Evolutionary conservation across 1,140 invertebrate species (phyloP).

Genomic region (Leptopilina clavipes): DNA sequence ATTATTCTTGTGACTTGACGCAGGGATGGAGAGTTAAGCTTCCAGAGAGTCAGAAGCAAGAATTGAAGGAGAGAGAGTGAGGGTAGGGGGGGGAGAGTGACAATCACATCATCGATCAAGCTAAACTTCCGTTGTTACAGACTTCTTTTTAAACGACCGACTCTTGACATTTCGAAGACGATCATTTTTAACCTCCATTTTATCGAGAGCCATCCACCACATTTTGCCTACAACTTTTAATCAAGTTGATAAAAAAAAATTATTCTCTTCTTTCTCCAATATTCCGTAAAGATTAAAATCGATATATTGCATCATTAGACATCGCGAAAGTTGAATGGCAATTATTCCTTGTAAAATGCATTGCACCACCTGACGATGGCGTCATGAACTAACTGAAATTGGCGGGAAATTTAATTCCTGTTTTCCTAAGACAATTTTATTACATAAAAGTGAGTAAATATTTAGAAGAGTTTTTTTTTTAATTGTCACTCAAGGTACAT

Average conservation of each 20-base stretch:
- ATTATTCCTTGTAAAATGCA: too few relatives aligned
- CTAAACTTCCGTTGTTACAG: slow-evolving; percentile 23
- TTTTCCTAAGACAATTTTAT: too few relatives aligned
- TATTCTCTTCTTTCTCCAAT: not conserved
- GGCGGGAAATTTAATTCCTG: not conserved
- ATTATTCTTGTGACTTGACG: not conserved
- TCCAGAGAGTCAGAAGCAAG: not conserved
- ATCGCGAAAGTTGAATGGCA: too few relatives aligned
- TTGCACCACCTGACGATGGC: too few relatives aligned
- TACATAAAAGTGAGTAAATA: too few relatives aligned
- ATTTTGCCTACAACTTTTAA: not conserved
- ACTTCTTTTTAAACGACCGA: slow-evolving; percentile 17
- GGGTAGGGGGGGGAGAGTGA: slow-evolving; percentile 9
- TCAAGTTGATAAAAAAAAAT: not conserved
- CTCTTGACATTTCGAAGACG: slow-evolving; percentile 13
- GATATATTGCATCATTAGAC: too few relatives aligned
- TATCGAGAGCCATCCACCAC: not conserved
- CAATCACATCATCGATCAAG: slow-evolving; percentile 39
- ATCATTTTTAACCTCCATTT: slow-evolving; percentile 18
- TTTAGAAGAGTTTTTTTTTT: too few relatives aligned
- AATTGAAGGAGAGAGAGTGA: not conserved
- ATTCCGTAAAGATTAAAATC: not conserved
- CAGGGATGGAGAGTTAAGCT: slow-evolving; percentile 10
- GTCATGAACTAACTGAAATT: too few relatives aligned
- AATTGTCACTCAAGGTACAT: too few relatives aligned